phyloP scores from a whole-genome alignment of 92 coral and sea anemone genomes.

The Zoanthus sociatus region DNA sequence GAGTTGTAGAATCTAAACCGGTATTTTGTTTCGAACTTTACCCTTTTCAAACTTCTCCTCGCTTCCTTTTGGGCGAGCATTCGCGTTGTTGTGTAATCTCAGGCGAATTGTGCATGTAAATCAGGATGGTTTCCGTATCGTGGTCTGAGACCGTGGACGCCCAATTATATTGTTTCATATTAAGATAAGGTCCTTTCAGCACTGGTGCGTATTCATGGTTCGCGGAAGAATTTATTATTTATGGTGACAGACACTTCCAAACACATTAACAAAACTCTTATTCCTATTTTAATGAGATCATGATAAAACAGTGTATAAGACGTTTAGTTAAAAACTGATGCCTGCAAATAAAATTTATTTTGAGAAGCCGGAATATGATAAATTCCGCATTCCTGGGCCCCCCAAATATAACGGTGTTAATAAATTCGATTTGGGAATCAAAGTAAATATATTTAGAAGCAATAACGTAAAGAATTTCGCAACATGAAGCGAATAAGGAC shows the following conservation, averaged over 20 bases:
- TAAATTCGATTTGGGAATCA: not conserved
- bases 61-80: constrained; percentile 1
- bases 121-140: not conserved
- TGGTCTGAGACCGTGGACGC: not conserved
- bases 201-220: not conserved
- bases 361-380: not conserved
- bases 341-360: not conserved
- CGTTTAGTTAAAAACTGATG: not conserved
- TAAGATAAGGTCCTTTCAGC: not conserved
- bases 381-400: constrained; percentile 28
- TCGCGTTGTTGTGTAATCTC: not conserved
- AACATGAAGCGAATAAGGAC: not conserved
- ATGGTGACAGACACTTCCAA: not conserved
- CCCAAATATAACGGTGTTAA: not conserved
- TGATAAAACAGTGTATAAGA: not conserved
- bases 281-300: not conserved
- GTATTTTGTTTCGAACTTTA: not conserved
- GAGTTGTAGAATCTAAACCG: not conserved
- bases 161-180: not conserved
- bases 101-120: not conserved
- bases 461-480: not conserved
- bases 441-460: not conserved
- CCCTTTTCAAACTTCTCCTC: not conserved
- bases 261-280: not conserved
- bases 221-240: not conserved